Percentiles rank a stretch among this genome's conserved stretches.
These are phyloP conservation scores for Cristatella mucedo DNA, from an alignment of 2,888 invertebrate genomes.

Conservation along the genomic window DNA sequence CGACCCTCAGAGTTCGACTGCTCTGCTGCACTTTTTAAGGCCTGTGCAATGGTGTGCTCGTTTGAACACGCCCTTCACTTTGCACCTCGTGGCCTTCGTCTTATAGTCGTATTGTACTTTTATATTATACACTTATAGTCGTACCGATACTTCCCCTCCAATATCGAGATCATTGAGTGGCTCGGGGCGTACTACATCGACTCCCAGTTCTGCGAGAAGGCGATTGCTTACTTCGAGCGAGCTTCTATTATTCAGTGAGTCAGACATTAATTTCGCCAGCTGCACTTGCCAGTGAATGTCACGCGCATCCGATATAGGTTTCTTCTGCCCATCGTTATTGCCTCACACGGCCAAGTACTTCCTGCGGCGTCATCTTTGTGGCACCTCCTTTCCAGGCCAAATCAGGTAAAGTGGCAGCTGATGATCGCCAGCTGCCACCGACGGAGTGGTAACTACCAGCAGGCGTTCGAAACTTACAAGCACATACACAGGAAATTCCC, in stretches of 20 bases:
- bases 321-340: too few species aligned
- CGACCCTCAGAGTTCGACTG: too few species aligned
- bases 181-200: slow-evolving; percentile 74
- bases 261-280: too few species aligned
- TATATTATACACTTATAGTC: slow-evolving; percentile 45
- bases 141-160: slow-evolving; percentile 54
- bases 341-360: too few species aligned
- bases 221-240: slow-evolving; percentile 56
- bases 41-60: too few species aligned
- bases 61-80: too few species aligned
- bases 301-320: too few species aligned
- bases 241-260: slow-evolving; percentile 38
- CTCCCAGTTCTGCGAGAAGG: slow-evolving; percentile 72
- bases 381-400: slow-evolving; percentile 43
- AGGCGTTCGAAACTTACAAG: slow-evolving; percentile 65
- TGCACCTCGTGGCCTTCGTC: too few species aligned
- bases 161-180: slow-evolving; percentile 66
- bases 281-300: too few species aligned
- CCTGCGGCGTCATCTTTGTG: too few species aligned
- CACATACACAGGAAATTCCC: slow-evolving; percentile 74
- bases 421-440: slow-evolving; percentile 70
- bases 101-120: not conserved
- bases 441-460: slow-evolving; percentile 65
- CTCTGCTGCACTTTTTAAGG: too few species aligned
- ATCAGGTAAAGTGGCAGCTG: slow-evolving; percentile 66